Evolutionary conservation across 2,113 vertebrate species (phyloP).

Genomic region (Zosterops borbonicus): DNA sequence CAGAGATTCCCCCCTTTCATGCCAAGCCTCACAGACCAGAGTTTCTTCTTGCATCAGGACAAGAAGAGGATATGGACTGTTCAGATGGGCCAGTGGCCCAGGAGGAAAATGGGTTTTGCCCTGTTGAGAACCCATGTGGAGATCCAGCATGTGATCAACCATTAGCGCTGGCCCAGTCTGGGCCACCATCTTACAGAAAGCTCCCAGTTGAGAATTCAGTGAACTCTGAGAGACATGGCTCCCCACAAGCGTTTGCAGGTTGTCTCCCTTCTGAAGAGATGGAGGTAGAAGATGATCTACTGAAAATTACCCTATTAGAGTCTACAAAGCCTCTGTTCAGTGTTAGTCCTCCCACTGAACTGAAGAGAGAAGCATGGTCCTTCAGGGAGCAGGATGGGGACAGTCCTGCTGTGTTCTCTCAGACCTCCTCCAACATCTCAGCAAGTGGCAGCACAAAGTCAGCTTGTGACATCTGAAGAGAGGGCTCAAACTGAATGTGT

Average conservation of each 20-base stretch:
- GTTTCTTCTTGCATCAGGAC: conserved; percentile 55
- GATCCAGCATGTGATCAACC: neutral
- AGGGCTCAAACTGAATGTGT: neutral
- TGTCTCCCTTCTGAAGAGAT: conserved; percentile 76
- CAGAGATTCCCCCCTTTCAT: conserved; percentile 90
- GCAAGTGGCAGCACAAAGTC: conserved; percentile 53
- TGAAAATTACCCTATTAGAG: conserved; percentile 45
- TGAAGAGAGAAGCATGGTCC: conserved; percentile 30
- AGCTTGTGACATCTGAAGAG: conserved; percentile 73
- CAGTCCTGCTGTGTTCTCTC: conserved; percentile 51
- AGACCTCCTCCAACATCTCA: conserved; percentile 57
- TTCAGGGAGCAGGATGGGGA: conserved; percentile 50
- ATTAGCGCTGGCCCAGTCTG: conserved; percentile 6
- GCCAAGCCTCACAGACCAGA: conserved; percentile 67
- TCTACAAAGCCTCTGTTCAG: conserved; percentile 62
- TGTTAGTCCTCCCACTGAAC: conserved; percentile 34
- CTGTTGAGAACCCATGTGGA: neutral
- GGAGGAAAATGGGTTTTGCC: conserved; percentile 78
- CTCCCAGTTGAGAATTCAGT: conserved; percentile 10
- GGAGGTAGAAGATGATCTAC: conserved; percentile 79
- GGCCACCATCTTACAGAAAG: neutral
- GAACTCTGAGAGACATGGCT: conserved; percentile 9
- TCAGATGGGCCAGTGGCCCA: conserved; percentile 74
- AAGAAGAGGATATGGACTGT: conserved; percentile 91
- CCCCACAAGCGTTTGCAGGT: conserved; percentile 3